A percentile compares a stretch with the other conserved stretches of the same genome.
phyloP scores from a whole-genome alignment of 2,888 invertebrate genomes.

The Eupithecia centaureata region DNA sequence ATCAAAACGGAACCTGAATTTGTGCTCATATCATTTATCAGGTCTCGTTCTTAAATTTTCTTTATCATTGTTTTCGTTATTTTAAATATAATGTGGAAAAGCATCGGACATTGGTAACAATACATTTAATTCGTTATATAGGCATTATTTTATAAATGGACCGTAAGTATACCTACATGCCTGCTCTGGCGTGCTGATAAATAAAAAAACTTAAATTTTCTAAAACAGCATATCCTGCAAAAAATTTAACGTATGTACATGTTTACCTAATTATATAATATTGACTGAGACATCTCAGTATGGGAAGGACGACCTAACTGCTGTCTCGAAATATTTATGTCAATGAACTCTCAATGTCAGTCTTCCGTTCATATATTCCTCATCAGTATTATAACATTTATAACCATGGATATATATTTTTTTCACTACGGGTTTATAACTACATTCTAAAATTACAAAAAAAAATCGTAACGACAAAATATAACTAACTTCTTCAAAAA shows the following conservation, averaged over 20 bases:
- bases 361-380: slow-evolving; percentile 43
- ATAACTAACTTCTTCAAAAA: slow-evolving; percentile 50
- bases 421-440: too few species aligned
- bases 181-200: not conserved
- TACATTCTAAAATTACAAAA: slow-evolving; percentile 44
- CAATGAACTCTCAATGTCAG: slow-evolving; percentile 81
- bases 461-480: slow-evolving; percentile 49
- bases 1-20: slow-evolving; percentile 1
- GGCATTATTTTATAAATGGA: too few species aligned
- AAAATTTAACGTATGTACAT: not conserved
- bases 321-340: slow-evolving; percentile 61
- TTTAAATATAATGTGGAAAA: not conserved
- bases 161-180: not conserved
- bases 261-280: not conserved
- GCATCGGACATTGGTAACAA: not conserved
- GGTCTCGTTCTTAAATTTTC: not conserved
- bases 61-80: not conserved
- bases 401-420: too few species aligned
- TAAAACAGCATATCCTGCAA: not conserved
- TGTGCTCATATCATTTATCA: not conserved
- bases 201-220: not conserved
- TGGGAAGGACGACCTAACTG: slow-evolving; percentile 63
- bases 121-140: not conserved
- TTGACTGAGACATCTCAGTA: slow-evolving; percentile 47
- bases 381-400: slow-evolving; percentile 13